A percentile compares a stretch with the other conserved stretches of the same genome.
phyloP scores from a whole-genome alignment of 2,113 vertebrate genomes.

The Alosa alosa region DNA sequence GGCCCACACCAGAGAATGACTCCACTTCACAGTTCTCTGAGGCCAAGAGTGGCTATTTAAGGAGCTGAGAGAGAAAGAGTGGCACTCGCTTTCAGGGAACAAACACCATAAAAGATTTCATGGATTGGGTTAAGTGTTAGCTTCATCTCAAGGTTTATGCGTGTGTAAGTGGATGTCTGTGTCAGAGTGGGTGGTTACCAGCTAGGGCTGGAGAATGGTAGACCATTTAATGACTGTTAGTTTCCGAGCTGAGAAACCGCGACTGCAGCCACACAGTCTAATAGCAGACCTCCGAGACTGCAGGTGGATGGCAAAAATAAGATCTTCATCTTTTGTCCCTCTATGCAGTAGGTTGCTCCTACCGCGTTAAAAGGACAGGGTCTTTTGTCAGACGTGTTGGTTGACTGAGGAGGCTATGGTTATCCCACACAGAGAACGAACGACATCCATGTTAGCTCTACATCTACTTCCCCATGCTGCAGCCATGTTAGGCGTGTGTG shows the following conservation, averaged over 20 bases:
- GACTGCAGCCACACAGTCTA: neutral
- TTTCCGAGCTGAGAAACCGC: neutral
- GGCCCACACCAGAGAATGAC: neutral
- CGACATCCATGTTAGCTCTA: slow-evolving; percentile 51
- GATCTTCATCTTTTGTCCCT: neutral
- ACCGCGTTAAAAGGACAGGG: neutral
- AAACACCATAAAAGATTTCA: neutral
- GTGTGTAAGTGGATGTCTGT: neutral
- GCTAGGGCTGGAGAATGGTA: neutral
- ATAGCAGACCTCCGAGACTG: neutral
- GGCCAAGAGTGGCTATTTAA: neutral
- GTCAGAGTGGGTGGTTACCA: neutral
- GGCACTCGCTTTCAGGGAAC: neutral
- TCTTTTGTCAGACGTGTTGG: neutral
- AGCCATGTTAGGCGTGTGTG: slow-evolving; percentile 53
- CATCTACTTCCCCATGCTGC: slow-evolving; percentile 59
- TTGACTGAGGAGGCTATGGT: slow-evolving; percentile 31
- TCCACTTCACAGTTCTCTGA: neutral
- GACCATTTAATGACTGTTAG: neutral
- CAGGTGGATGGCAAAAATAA: neutral
- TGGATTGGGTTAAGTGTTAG: neutral
- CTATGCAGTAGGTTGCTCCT: neutral
- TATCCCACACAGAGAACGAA: slow-evolving; percentile 51
- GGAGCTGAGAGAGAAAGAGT: neutral
- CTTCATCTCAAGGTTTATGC: neutral